Base-by-base conservation (phyloP, 2,888 invertebrate species). In the Heteropelma amictum region DNA sequence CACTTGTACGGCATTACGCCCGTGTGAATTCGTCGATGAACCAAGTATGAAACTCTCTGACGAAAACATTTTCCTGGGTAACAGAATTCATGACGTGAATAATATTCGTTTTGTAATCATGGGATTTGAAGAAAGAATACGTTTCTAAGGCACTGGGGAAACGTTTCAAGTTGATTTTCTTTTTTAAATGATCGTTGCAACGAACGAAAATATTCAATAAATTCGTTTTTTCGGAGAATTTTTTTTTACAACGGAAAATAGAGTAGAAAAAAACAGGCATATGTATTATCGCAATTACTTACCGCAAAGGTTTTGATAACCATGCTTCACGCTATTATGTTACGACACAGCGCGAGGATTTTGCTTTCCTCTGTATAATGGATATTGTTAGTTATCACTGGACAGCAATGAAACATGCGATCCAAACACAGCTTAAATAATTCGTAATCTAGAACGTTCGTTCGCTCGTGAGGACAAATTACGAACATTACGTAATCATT, bases 1-100 rank as follows among this genome's bases (percentile, higher is more conserved):
- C 96, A 96, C 88, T 94, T 94, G 85, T 96, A 96, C 0, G 96
- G 96, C 95, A 96, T 95, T 0, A 92, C 95, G 30, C 96, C 96
- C 0, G 96, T 95, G 82, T 96, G 96, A 80, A 96, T 96, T 77
- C 96, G 91, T 76, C 94, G 92, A 86, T 96, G 96, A 0, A 96
- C 96, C 83, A 96, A 90, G 87, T 96, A 96, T 0, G 96, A 96
- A 10, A 96, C 96, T 70, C 96, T 90, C 87, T 96, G 96, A 6
- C 96, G 92, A 86, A 96, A 96, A 85, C 95, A 94, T 91, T 96
- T 96, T 8, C 95, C 96, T 96, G 80, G 23, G 74, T 74, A 72
- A 81, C 3, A n/a, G n/a, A n/a, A n/a, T n/a, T n/a, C n/a, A n/a
- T n/a, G n/a, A n/a, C n/a, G n/a, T n/a, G n/a, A n/a, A n/a, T n/a